Evolutionary conservation across 2,797 vertebrate species (phyloP).

Genomic region (Australoheros facetus): DNA sequence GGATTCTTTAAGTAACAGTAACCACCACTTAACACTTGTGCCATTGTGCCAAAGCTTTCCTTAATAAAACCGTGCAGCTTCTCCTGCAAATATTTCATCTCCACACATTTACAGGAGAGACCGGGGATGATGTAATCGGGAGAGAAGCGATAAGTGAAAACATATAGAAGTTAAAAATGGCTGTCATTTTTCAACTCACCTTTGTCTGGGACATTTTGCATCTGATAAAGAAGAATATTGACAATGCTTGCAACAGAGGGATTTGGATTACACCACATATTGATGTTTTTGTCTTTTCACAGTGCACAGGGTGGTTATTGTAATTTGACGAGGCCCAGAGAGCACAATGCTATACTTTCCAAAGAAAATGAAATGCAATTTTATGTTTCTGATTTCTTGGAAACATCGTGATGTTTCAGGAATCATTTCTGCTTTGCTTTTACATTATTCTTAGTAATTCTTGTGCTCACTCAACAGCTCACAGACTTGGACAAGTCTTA

Average conservation of each 20-base stretch:
- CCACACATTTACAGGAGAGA: conserved; percentile 40
- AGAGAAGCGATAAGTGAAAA: conserved; percentile 33
- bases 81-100: conserved; percentile 20
- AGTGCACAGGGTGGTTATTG: conserved; percentile 61
- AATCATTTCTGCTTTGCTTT: conserved; percentile 3
- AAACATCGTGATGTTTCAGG: conserved; percentile 43
- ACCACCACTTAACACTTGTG: conserved; percentile 61
- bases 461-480: background rate
- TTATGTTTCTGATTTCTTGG: conserved; percentile 62
- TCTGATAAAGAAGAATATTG: conserved; percentile 72
- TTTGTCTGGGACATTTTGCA: conserved; percentile 69
- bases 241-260: conserved; percentile 65
- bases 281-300: conserved; percentile 74
- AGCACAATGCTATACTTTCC: conserved; percentile 49
- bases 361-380: conserved; percentile 57
- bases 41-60: background rate
- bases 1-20: conserved; percentile 59
- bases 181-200: conserved; percentile 65
- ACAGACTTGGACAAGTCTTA: background rate
- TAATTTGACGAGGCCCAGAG: conserved; percentile 70
- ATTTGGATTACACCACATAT: conserved; percentile 76
- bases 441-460: background rate
- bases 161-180: conserved; percentile 14
- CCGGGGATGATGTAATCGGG: conserved; percentile 10
- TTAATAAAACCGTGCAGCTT: conserved; percentile 29